A percentile compares a stretch with the other conserved stretches of the same genome.
These are phyloP conservation scores for Trogon melanurus DNA, from an alignment of 2,113 vertebrate species.

Conservation along the genomic window DNA sequence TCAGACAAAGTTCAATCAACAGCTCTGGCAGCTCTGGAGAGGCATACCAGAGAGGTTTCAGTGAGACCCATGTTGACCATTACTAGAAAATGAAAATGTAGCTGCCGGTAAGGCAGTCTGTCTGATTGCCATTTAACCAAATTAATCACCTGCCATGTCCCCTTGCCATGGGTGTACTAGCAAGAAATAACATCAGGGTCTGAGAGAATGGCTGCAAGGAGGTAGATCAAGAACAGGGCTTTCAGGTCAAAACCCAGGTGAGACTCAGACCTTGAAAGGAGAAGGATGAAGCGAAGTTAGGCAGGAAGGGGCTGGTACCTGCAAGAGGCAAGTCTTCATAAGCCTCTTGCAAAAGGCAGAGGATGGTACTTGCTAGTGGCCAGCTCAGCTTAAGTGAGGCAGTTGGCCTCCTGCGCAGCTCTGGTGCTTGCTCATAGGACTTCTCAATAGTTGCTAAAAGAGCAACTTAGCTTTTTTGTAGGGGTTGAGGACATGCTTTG, in stretches of 20 bases:
- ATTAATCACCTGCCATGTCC: not conserved
- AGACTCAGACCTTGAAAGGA: not conserved
- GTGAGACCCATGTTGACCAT: not conserved
- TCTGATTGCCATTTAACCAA: not conserved
- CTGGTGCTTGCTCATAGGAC: not conserved
- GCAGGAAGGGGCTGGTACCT: not conserved
- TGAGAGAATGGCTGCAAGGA: not conserved
- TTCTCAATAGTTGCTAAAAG: not conserved
- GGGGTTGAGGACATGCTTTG: not conserved
- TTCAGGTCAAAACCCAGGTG: not conserved
- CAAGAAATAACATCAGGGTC: not conserved
- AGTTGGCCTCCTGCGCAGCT: not conserved
- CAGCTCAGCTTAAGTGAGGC: not conserved
- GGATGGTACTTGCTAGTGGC: not conserved
- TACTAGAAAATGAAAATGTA: not conserved
- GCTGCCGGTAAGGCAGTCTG: not conserved
- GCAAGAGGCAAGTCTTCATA: not conserved
- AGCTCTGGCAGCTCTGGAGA: not conserved
- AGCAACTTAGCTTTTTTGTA: not conserved
- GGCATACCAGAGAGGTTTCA: not conserved
- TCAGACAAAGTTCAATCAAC: not conserved
- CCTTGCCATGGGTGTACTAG: not conserved
- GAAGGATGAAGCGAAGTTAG: not conserved
- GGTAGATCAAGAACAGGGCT: not conserved
- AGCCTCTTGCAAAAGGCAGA: not conserved